Evolutionary conservation across 2,113 vertebrate species (phyloP).

Genomic region (Vidua chalybeata): DNA sequence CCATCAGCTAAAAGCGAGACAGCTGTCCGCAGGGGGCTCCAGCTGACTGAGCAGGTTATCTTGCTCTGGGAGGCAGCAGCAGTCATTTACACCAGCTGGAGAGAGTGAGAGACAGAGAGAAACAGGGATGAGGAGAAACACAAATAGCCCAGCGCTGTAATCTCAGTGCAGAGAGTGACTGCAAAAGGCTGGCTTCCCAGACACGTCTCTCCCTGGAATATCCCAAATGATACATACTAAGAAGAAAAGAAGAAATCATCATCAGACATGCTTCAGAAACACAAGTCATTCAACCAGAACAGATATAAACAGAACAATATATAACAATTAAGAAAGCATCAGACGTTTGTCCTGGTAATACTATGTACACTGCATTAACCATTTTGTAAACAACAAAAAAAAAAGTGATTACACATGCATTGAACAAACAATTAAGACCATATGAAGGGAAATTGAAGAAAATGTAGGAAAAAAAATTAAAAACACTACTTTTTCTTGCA

Average conservation of each 20-base stretch:
- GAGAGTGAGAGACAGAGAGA: slow-evolving; percentile 63
- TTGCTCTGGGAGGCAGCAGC: slow-evolving; percentile 72
- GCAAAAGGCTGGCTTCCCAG: slow-evolving; percentile 34
- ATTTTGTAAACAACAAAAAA: neutral
- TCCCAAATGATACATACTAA: neutral
- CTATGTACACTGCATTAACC: neutral
- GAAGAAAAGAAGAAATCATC: slow-evolving; percentile 10
- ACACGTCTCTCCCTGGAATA: slow-evolving; percentile 1
- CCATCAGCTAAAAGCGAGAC: slow-evolving; percentile 72
- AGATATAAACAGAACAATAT: neutral
- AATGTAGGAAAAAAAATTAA: neutral
- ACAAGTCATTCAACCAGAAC: neutral
- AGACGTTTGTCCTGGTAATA: neutral
- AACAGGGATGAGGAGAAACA: slow-evolving; percentile 42
- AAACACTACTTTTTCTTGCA: neutral
- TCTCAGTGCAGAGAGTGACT: slow-evolving; percentile 32
- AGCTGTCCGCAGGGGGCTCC: slow-evolving; percentile 78
- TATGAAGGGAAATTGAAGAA: neutral
- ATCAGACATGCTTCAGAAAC: neutral
- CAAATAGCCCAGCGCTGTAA: slow-evolving; percentile 64
- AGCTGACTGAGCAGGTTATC: slow-evolving; percentile 79
- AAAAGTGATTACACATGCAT: neutral
- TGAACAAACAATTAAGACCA: neutral
- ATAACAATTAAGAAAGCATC: slow-evolving; percentile 3
- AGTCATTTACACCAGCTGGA: slow-evolving; percentile 79